phyloP scores from a whole-genome alignment of 2,113 vertebrate species.

The Mionectes macconnelli region DNA sequence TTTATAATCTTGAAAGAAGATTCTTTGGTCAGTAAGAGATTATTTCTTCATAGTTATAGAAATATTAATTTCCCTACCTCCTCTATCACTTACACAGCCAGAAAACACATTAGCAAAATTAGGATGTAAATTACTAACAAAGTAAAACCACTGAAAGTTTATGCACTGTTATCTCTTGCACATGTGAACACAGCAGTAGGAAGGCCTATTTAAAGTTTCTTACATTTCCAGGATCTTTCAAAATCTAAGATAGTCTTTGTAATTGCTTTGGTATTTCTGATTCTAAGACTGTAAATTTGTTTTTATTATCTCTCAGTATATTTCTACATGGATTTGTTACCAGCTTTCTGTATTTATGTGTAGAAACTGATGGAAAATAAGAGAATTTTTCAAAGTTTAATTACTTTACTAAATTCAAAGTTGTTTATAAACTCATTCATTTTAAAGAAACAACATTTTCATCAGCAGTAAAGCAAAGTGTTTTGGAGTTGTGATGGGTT shows the following conservation, averaged over 20 bases:
- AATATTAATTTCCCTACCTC: background rate
- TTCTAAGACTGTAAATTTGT: background rate
- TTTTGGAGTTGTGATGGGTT: background rate
- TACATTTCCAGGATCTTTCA: background rate
- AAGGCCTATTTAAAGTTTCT: background rate
- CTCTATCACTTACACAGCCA: background rate
- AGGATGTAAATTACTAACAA: background rate
- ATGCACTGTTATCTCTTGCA: background rate
- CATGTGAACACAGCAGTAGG: background rate
- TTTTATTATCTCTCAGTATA: background rate
- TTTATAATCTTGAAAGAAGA: background rate
- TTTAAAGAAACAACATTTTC: background rate
- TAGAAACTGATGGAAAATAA: background rate
- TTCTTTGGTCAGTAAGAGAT: background rate
- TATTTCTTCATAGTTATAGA: background rate
- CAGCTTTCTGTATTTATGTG: background rate
- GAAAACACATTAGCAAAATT: background rate
- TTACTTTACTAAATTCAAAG: background rate
- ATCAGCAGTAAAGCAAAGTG: background rate
- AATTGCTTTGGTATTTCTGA: background rate
- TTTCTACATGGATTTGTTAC: background rate
- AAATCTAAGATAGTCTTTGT: background rate
- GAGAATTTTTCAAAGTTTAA: constrained; percentile 1
- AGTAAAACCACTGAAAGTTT: background rate
- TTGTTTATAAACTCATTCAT: background rate